phyloP scores from a whole-genome alignment of 2,888 invertebrate species.

The Sisyra nigra region DNA sequence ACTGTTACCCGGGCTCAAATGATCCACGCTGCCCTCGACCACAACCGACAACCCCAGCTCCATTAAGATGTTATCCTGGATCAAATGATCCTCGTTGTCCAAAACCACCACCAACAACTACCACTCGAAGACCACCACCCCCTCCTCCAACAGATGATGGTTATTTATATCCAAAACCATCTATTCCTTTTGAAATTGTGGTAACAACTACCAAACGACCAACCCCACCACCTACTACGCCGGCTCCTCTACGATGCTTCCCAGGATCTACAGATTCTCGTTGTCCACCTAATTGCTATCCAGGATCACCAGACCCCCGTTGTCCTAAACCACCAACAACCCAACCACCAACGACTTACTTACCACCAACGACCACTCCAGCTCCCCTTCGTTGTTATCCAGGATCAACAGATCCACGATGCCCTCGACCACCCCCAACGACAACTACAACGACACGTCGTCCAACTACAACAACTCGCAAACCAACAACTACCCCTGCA shows the following conservation, averaged over 20 bases:
- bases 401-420: constrained; percentile 10
- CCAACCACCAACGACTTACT: not conserved
- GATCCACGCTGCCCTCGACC: constrained; percentile 21
- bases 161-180: constrained; percentile 5
- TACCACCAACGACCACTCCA: not conserved
- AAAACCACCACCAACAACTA: constrained; percentile 8
- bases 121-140: not conserved
- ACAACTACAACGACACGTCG: not conserved
- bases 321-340: constrained; percentile 16
- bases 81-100: no score
- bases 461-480: not conserved
- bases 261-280: constrained; percentile 21
- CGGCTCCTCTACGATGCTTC: constrained; percentile 17
- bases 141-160: constrained; percentile 5
- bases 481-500: constrained; percentile 1
- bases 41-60: constrained; percentile 15
- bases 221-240: constrained; percentile 10
- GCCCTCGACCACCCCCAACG: constrained; percentile 12
- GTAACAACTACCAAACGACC: not conserved
- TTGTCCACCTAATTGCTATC: constrained; percentile 26
- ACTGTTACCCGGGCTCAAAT: constrained; percentile 22
- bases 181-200: constrained; percentile 3
- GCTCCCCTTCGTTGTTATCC: not conserved
- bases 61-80: no score
- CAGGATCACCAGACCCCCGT: constrained; percentile 23